Evolutionary conservation across 1,140 invertebrate species (phyloP), one percentile per base, ranked within the genome.

Genomic region (Aphelinus atriplicis): DNA sequence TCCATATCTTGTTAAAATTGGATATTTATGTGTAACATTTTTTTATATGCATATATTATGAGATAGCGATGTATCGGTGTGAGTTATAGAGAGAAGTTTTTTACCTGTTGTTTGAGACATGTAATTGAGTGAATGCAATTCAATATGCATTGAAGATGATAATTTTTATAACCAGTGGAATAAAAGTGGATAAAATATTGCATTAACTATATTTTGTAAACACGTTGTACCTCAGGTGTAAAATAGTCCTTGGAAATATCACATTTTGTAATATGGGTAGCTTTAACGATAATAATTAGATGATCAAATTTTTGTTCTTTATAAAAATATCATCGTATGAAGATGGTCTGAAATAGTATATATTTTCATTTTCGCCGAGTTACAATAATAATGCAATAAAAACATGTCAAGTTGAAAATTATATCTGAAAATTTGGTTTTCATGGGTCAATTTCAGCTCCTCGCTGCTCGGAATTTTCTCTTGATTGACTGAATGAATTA

Each of bases 161-260:
- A 68, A n/a, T 60, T 55, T 74, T 74, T 74, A 68, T 74, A 68
- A 62, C 63, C 60, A 10, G 42, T n/a, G 53, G 4, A 48, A 62
- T 61, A 50, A 67, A 66, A 66, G 64, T 55, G 5, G 56, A 67
- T 73, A 63, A 3, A 63, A 62, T 63, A 47, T 56, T 64, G 47
- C 53, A 75, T 63, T 64, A 63, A 10, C 50, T 70, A 50, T 69
- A 3, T 70, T 70, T 47, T 69, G 50, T 75, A 51, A 69, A 74
- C 46, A 68, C 48, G 43, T 46, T 61, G 9, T 63, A 63, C 46
- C 58, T 69, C 65, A 74, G 65, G 47, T 74, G 65, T 74, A 68
- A 68, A 55, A 68, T 74, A 74, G 60, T 74, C 5, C 57, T 74
- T 57, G 42, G 7, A 4, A 3, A 57, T 3, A 67, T 26, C 7